Evolutionary conservation across 2,888 invertebrate species (phyloP), one percentile per base, ranked within the genome.

Genomic region (Steinernema scapterisci): DNA sequence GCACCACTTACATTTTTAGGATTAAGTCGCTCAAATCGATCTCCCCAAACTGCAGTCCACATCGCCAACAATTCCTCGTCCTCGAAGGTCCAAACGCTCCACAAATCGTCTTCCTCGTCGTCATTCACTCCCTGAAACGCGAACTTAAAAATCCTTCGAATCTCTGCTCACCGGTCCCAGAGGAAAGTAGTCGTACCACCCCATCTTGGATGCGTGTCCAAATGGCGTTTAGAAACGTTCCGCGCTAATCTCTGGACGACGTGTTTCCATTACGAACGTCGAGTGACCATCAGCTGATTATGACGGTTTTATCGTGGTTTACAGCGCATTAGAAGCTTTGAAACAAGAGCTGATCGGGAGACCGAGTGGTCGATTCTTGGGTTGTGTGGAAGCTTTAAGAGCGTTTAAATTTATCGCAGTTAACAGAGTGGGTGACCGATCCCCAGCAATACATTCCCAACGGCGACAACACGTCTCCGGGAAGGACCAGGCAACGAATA

Each of bases 51-150:
- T 6, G 25, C 25, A 5, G 27, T 9, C 63, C 63, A 63, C 63
- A 63, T 63, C 38, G 16, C 25, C 3, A 63, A 13, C 27, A 63
- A 3, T 6, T 63, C 63, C 2, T 31, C 31, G 27, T 31, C 63
- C 16, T 63, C 63, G 38, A 63, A 63, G 11, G 63, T 31, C 63
- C 63, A 63, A n/a, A 63, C 31, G 38, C 63, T 63, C 63, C 63
- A 63, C 5, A 63, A 7, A n/a, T 63, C 63, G 38, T 63, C 63
- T 1, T 63, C 31, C 16, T 13, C 63, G 27, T 63, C 63, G 63
- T 63, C 63, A 25, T 63, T 63, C 7, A 31, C 31, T 25, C 11
- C 63, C 63, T 63, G 19, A 54, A 51, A 9, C 7, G 19, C 51
- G 19, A 9, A 16, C 11, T 6, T 9, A 9, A 7, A n/a, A 19